These are phyloP conservation scores for Coelinius sp. DNA, from an alignment of 2,888 invertebrate species.

Conservation along the genomic window DNA sequence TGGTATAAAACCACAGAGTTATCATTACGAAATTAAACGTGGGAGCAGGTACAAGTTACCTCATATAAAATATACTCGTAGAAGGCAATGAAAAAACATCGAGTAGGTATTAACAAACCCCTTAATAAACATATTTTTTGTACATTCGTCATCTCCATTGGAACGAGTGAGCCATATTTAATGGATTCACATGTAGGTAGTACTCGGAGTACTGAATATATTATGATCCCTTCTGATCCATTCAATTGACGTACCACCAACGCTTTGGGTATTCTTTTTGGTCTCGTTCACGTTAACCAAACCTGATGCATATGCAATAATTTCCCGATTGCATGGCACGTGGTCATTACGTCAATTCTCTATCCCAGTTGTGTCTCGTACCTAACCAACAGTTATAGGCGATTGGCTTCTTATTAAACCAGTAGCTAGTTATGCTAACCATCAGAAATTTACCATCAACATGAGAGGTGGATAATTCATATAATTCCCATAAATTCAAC, in stretches of 20 bases:
- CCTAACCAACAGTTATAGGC: conserved; percentile 25
- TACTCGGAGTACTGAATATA: neutral
- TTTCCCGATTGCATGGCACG: neutral
- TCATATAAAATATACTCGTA: neutral
- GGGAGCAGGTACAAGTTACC: neutral
- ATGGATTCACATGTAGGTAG: conserved; percentile 9
- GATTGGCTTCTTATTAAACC: conserved; percentile 29
- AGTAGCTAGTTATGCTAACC: conserved; percentile 2
- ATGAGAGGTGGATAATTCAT: neutral
- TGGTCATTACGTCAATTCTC: neutral
- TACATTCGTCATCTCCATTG: neutral
- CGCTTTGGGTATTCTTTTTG: neutral
- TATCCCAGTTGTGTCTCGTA: neutral
- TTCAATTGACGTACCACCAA: neutral
- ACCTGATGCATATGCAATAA: conserved; percentile 14
- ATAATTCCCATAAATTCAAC: neutral
- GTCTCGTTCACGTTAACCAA: neutral
- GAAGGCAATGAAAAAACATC: neutral
- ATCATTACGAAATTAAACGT: conserved; percentile 29
- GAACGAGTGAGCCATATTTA: neutral
- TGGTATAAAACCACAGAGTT: neutral
- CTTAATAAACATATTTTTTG: neutral
- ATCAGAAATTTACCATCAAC: neutral
- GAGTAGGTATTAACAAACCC: neutral
- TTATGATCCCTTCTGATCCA: neutral